A percentile compares a stretch with the other conserved stretches of the same genome.
phyloP scores from a whole-genome alignment of 2,888 invertebrate genomes.

The Eristalis pertinax region DNA sequence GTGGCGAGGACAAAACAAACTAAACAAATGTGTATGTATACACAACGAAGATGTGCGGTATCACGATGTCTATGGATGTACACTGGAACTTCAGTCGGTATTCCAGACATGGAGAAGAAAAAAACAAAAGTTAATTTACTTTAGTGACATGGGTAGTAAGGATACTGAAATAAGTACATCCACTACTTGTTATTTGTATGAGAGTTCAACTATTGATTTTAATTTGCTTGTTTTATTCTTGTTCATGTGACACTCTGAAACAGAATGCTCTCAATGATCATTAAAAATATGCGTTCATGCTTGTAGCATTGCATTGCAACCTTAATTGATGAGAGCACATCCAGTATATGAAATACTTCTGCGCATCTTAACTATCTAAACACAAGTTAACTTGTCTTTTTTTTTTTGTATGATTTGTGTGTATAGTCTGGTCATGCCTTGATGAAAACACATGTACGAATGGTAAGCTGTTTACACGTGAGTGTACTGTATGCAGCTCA shows the following conservation, averaged over 20 bases:
- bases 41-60: conserved; percentile 13
- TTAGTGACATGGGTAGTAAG: background rate
- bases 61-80: conserved; percentile 19
- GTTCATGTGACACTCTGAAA: background rate
- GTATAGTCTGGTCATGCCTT: conserved; percentile 8
- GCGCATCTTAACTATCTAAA: conserved; percentile 9
- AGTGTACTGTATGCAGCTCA: background rate
- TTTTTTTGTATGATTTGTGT: background rate
- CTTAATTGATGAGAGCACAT: background rate
- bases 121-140: conserved; percentile 22
- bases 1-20: conserved; percentile 13
- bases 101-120: conserved; percentile 9
- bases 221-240: background rate
- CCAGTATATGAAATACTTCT: background rate
- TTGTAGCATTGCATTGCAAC: background rate
- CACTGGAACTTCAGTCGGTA: conserved; percentile 16
- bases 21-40: background rate
- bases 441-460: background rate
- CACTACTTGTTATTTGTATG: background rate
- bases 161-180: background rate
- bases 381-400: background rate
- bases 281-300: background rate
- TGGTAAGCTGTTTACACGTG: background rate
- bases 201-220: background rate
- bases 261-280: background rate